Evolutionary conservation across 2,888 invertebrate genomes (phyloP), one percentile per base, ranked within the genome.

Genomic region (Anoplius nigerrimus): DNA sequence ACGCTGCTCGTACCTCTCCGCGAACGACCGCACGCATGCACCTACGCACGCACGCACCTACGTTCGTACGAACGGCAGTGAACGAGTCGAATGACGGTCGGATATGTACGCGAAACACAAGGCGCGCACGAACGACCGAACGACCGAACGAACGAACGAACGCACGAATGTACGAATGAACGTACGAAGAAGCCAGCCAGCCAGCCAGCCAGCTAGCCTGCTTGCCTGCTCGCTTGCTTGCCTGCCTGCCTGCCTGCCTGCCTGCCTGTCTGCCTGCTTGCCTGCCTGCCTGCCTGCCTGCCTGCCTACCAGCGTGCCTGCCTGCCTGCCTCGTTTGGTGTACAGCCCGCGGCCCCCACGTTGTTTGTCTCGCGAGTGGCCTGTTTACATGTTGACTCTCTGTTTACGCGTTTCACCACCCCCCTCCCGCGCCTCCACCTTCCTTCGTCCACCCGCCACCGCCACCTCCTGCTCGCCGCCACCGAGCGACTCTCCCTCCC

Each of bases 361-460:
- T 88, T 88, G 88, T 88, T 88, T 88, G 88, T 88, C 87, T 88
- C 88, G 86, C 87, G 88, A 88, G 87, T 88, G 88, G 88, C 88
- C 88, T 88, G 88, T 88, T 88, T 88, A 88, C 88, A 88, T 88
- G 88, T 88, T 88, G 88, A 88, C 88, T 88, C 85, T 85, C 86
- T 88, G 88, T 88, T 88, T 88, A 88, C 88, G 87, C 88, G 86
- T 87, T 88, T 87, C 82, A 82, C 79, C 78, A 74, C 74, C 74
- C 71, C 64, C 71, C 66, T 46, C 72, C 55, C 66, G 20, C 52
- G 8, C 48, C 21, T 15, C 52, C 57, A 48, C 48, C 48, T 48
- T 48, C 55, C 57, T 51, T 58, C 73, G 63, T 66, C 72, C 71
- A 18, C 16, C 64, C 68, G 72, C 48, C 73, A 68, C 64, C 61